These are phyloP conservation scores for Melospiza georgiana DNA, from an alignment of 2,113 vertebrate genomes.

Conservation along the genomic window DNA sequence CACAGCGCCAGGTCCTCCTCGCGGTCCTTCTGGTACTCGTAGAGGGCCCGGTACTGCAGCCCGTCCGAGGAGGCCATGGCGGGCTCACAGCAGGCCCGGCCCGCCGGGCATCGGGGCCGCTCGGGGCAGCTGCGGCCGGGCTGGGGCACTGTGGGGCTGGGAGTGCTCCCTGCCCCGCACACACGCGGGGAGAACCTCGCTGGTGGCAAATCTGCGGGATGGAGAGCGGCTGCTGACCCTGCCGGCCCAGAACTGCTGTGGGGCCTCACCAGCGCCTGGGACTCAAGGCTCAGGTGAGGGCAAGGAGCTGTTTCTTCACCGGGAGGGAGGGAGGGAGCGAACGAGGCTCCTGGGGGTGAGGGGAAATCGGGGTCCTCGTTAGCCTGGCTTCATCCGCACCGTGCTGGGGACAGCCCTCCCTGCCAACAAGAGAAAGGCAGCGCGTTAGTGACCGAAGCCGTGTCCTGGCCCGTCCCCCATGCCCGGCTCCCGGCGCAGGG, in stretches of 20 bases:
- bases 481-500: neutral
- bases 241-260: neutral
- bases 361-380: neutral
- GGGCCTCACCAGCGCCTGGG: neutral
- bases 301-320: neutral
- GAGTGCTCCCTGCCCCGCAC: neutral
- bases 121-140: fast-evolving
- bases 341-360: neutral
- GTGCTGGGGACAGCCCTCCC: neutral
- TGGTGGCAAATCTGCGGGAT: neutral
- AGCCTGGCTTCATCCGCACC: neutral
- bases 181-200: neutral
- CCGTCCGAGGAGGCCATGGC: slow-evolving; percentile 76
- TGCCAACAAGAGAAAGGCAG: neutral
- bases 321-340: neutral
- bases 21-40: slow-evolving; percentile 79
- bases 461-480: too few species aligned
- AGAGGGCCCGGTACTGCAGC: slow-evolving; percentile 82
- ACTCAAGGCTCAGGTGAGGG: neutral
- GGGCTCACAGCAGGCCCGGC: neutral
- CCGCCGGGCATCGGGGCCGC: neutral
- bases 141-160: fast-evolving
- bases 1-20: slow-evolving; percentile 82
- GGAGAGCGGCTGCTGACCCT: neutral
- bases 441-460: neutral